These are phyloP conservation scores for Chrysotoxum bicinctum DNA, from an alignment of 2,888 invertebrate species.

Conservation along the genomic window DNA sequence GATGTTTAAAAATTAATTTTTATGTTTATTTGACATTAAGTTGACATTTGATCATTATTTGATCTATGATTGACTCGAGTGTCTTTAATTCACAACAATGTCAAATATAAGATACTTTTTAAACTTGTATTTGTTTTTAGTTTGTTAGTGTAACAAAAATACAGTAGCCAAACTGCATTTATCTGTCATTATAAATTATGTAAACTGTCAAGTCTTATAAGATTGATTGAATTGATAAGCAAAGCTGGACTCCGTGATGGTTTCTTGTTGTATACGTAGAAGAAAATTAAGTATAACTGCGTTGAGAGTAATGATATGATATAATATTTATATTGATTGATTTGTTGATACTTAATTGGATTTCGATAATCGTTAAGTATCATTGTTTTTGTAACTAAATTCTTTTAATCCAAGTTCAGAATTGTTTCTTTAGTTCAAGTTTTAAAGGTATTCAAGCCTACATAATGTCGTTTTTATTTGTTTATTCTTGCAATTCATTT, in stretches of 20 bases:
- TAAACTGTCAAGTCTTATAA: constrained; percentile 53
- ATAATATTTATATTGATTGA: not conserved
- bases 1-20: not conserved
- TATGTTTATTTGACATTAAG: constrained; percentile 64
- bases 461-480: too few relatives aligned
- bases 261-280: not conserved
- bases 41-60: constrained; percentile 64
- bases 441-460: too few relatives aligned
- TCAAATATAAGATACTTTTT: not conserved
- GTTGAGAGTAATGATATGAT: not conserved
- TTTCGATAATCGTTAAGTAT: too few relatives aligned
- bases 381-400: too few relatives aligned
- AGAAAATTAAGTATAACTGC: too few relatives aligned
- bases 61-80: constrained; percentile 34
- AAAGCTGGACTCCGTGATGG: not conserved
- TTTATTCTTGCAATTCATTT: too few relatives aligned
- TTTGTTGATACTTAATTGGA: not conserved
- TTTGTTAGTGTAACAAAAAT: not conserved
- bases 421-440: too few relatives aligned
- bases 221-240: constrained; percentile 63
- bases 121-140: not conserved
- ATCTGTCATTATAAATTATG: constrained; percentile 57
- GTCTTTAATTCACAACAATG: constrained; percentile 1
- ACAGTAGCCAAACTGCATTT: constrained; percentile 61
- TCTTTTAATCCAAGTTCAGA: too few relatives aligned